Base-by-base conservation (phyloP, 2,888 invertebrate species). In the Cerastis leucographa region DNA sequence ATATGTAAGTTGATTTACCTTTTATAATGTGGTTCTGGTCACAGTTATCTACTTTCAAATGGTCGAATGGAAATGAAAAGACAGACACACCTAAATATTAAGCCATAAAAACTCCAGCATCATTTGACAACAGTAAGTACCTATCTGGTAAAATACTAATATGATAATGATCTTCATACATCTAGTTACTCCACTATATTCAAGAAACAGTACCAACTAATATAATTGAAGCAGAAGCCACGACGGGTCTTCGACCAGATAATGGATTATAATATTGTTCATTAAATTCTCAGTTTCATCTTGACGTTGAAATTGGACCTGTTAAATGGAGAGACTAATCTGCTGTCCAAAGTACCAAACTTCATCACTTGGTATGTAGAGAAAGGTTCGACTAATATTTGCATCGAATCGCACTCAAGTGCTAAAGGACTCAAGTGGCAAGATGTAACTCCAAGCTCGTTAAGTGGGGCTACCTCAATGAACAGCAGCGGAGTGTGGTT, bases 281-380 rank as follows among this genome's bases (percentile, higher is more conserved):
- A 70, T 66, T 76, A 64, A 74, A 76, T 67, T 71, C 77, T 76
- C 35, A 51, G 61, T 67, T 82, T 76, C 59, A 70, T 54, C 54
- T 70, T 70, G 14, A 66, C 35, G 42, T 81, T 66, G 54, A 76
- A 81, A 81, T 66, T 76, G 62, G 71, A 71, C 17, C 67, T 62
- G n/a, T 9, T n/a, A 35, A 59, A 56, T 61, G 42, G 14, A 40
- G 14, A 46, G 29, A 22, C 35, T 46, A 49, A 25, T 51, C 12
- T 72, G n/a, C 14, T 64, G n/a, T 44, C n/a, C 35, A 25, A 51
- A 51, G 69, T 35, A 49, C 6, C n/a, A 35, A 35, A 61, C 9
- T 49, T 54, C 8, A 14, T 14, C 3, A 14, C 14, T 11, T 19
- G 29, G 19, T 61, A 35, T 35, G 59, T 9, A 11, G 19, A 19